These are phyloP conservation scores for Melanocharis versteri DNA, from an alignment of 2,113 vertebrate genomes.

Conservation along the genomic window DNA sequence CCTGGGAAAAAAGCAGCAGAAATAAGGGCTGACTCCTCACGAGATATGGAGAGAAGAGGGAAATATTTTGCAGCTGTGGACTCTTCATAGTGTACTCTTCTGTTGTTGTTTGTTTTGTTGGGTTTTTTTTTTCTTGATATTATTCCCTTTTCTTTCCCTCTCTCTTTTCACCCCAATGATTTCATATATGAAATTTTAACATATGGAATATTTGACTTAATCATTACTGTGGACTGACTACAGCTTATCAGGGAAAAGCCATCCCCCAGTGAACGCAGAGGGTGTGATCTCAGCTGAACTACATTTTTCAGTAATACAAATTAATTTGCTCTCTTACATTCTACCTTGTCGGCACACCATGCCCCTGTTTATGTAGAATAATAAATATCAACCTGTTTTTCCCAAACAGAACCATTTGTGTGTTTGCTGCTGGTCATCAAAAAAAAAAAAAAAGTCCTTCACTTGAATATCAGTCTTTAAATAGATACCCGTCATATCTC, in stretches of 20 bases:
- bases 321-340: neutral
- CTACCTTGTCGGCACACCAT: neutral
- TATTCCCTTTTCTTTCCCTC: neutral
- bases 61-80: neutral
- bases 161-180: neutral
- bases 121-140: too few relatives aligned
- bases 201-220: neutral
- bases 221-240: neutral
- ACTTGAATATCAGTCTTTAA: neutral
- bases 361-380: neutral
- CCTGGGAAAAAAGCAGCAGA: neutral
- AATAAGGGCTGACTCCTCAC: neutral
- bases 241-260: neutral
- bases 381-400: neutral
- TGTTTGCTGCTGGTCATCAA: neutral
- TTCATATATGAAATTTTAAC: neutral
- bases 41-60: neutral
- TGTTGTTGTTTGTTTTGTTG: neutral
- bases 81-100: neutral
- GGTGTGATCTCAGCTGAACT: neutral
- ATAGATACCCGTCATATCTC: neutral
- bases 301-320: neutral
- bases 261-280: neutral
- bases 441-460: neutral
- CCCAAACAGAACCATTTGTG: neutral